Conservation (phyloP, 1,140 invertebrate species). For the Habropoda laboriosa region DNA sequence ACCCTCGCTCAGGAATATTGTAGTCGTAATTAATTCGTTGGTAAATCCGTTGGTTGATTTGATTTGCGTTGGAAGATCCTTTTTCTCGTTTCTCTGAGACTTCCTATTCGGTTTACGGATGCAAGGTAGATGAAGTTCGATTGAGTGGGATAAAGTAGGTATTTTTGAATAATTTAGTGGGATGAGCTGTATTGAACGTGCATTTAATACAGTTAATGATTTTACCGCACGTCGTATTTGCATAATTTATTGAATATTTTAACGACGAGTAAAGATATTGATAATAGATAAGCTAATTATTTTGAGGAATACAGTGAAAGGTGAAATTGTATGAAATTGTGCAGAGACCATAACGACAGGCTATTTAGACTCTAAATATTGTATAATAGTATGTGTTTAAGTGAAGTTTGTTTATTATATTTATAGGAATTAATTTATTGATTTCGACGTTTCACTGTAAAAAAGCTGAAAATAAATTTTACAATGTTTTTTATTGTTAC, state of each 20-base stretch:
- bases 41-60: not conserved
- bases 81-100: not conserved
- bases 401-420: no score
- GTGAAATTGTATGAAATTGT: no score
- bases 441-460: no score
- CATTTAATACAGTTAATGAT: not conserved
- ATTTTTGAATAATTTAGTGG: not conserved
- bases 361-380: no score
- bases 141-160: not conserved
- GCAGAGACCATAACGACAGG: no score
- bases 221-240: no score
- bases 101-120: not conserved
- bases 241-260: not conserved
- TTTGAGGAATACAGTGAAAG: no score
- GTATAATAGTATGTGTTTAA: no score
- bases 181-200: not conserved
- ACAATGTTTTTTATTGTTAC: not conserved
- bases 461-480: not conserved
- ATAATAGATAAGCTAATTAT: no score
- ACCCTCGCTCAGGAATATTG: not conserved
- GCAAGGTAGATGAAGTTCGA: no score
- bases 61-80: not conserved
- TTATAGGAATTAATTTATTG: no score
- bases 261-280: not conserved
- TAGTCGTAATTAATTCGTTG: conserved; percentile 12